Evolutionary conservation across 30 jellyfish, hydroid and myxozoan species (phyloP).

Genomic region (Morbakka virulenta): DNA sequence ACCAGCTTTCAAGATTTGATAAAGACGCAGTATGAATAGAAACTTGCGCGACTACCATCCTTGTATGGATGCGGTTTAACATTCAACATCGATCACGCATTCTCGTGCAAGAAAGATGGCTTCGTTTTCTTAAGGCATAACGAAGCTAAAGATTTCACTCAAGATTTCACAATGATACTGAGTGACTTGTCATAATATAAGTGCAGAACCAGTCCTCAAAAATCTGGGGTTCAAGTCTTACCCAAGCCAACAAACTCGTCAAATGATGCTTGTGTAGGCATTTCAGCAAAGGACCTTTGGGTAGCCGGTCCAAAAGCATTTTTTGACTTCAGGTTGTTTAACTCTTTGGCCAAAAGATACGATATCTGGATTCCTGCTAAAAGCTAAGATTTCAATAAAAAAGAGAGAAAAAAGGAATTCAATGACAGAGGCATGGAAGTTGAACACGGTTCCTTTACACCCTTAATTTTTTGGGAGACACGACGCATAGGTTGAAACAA

Average conservation of each 20-base stretch:
- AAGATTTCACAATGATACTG: too few relatives aligned
- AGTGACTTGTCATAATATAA: too few relatives aligned
- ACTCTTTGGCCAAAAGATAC: conserved; percentile 38
- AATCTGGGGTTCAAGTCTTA: too few relatives aligned
- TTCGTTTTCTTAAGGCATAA: too few relatives aligned
- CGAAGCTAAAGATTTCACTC: too few relatives aligned
- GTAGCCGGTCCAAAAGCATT: conserved; percentile 20
- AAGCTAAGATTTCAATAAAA: conserved; percentile 13
- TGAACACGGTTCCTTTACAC: conserved; percentile 32
- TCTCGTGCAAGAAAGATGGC: conserved; percentile 24
- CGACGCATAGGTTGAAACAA: too few relatives aligned
- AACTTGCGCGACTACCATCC: background rate
- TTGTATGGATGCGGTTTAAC: background rate
- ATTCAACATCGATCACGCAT: conserved; percentile 3
- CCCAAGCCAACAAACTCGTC: too few relatives aligned
- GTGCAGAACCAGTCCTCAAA: too few relatives aligned
- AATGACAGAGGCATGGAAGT: conserved; percentile 31
- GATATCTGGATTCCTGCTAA: conserved; percentile 4
- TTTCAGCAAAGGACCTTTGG: conserved; percentile 4
- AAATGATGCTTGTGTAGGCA: too few relatives aligned
- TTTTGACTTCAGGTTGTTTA: conserved; percentile 17
- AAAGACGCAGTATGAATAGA: too few relatives aligned
- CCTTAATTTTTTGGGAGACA: conserved; percentile 46
- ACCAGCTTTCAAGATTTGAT: too few relatives aligned
- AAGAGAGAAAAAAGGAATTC: conserved; percentile 1